Percentiles rank a stretch among this genome's conserved stretches.
phyloP scores from a whole-genome alignment of 2,797 vertebrate genomes.

The Myioborus melanocephalus region DNA sequence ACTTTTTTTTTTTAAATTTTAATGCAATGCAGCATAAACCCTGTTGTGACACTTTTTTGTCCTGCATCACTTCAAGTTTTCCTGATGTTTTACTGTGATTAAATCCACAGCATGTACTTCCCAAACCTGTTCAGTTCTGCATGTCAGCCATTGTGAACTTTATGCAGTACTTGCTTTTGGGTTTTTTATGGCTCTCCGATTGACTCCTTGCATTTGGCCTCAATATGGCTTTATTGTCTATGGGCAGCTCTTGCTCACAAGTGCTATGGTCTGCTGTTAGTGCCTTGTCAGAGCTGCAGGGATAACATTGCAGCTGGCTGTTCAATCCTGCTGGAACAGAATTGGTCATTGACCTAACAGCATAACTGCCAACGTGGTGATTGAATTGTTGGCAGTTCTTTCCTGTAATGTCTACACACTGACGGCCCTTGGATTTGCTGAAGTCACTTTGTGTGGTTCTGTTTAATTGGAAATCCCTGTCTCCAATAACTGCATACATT shows the following conservation, averaged over 20 bases:
- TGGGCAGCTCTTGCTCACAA: not conserved
- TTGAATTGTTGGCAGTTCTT: slow-evolving; percentile 25
- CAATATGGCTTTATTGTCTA: not conserved
- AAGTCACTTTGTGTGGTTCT: not conserved
- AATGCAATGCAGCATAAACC: not conserved
- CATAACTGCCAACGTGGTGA: not conserved
- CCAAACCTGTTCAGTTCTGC: not conserved
- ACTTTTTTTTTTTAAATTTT: not conserved
- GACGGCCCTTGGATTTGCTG: not conserved
- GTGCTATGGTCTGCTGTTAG: not conserved
- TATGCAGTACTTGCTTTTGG: not conserved
- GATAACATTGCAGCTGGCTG: not conserved
- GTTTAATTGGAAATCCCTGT: slow-evolving; percentile 13
- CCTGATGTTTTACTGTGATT: not conserved
- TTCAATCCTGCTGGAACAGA: slow-evolving; percentile 4
- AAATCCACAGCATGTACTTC: not conserved
- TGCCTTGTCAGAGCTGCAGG: slow-evolving; percentile 13
- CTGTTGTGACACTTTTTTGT: not conserved
- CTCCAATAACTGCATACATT: not conserved
- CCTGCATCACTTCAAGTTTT: not conserved
- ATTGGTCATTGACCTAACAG: slow-evolving; percentile 15
- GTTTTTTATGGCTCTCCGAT: not conserved
- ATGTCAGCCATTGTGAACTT: not conserved
- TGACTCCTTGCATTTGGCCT: not conserved
- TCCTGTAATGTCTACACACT: not conserved